Evolutionary conservation across 92 coral and sea anemone genomes (phyloP), one percentile per base, ranked within the genome.

Genomic region (Porites lobata): DNA sequence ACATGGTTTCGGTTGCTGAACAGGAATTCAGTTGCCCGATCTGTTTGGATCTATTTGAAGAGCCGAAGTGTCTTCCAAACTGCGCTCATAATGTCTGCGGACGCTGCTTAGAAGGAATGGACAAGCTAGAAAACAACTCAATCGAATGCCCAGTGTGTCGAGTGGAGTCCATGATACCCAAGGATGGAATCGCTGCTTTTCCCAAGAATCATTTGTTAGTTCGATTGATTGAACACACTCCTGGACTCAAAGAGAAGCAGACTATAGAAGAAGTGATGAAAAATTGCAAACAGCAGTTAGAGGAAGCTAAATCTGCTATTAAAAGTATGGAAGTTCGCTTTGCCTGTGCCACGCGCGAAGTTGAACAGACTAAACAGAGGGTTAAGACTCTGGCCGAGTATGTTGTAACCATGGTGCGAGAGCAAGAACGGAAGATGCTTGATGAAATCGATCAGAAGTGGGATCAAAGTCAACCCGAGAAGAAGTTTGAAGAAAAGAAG

Each of bases 41-140:
- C 29, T 92, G 94, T 29, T 84, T 85, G 47, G 94, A 92, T 17
- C 79, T 77, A 32, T 89, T 92, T 75, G 90, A 88, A 74, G 94
- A 92, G 69, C 94, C 94, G 2, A 92, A 92, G 29, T 82, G 80
- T 63, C 87, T 91, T 67, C 94, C 94, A n/a, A 87, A 67, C 57
- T 91, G 94, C 24, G 94, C 90, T 22, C 94, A 91, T 57, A 91
- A 84, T 57, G 82, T 91, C n/a, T 91, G 94, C 24, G 78, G 84
- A 24, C 77, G 81, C 24, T 88, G 92, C 32, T 70, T 87, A 14
- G 80, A 77, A 52, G 85, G 78, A 65, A 69, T 92, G 81, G 64
- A 79, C 0, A 57, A 75, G 77, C 84, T 29, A 24, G 75, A 57
- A 14, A 38, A 29, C 9, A 50, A 62, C 43, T 4, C 29, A 0